Conservation (phyloP, 2,888 invertebrate species). For the Dasypolia templi region DNA sequence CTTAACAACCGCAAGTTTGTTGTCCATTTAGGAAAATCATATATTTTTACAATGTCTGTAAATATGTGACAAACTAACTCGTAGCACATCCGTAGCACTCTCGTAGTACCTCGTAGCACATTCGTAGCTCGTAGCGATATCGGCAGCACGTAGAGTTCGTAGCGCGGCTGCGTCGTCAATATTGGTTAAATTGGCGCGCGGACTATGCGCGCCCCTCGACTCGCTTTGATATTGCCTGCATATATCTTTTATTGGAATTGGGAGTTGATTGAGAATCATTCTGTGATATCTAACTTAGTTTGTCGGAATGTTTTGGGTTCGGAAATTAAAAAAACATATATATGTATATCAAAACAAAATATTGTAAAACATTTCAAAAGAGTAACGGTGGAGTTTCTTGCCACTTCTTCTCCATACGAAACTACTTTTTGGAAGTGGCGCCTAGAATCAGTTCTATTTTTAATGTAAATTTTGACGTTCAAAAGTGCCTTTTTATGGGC, state of each 20-base stretch:
- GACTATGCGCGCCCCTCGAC: constrained; percentile 60
- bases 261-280: constrained; percentile 36
- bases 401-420: no score
- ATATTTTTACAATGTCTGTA: no score
- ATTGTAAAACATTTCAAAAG: no score
- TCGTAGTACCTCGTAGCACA: constrained; percentile 33
- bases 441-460: no score
- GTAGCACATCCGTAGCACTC: neutral
- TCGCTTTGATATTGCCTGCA: constrained; percentile 44
- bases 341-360: neutral
- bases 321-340: neutral
- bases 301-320: constrained; percentile 4
- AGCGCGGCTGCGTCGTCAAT: constrained; percentile 80
- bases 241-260: constrained; percentile 47
- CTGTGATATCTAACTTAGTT: constrained; percentile 12
- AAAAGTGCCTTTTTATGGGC: no score
- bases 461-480: no score
- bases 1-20: no score
- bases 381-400: no score
- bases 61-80: no score
- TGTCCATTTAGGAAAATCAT: no score
- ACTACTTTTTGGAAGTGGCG: no score
- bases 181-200: constrained; percentile 81
- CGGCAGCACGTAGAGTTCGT: constrained; percentile 70
- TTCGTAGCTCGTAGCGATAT: constrained; percentile 66